Evolutionary conservation across 2,888 invertebrate species (phyloP).

Genomic region (Catocala sponsa): DNA sequence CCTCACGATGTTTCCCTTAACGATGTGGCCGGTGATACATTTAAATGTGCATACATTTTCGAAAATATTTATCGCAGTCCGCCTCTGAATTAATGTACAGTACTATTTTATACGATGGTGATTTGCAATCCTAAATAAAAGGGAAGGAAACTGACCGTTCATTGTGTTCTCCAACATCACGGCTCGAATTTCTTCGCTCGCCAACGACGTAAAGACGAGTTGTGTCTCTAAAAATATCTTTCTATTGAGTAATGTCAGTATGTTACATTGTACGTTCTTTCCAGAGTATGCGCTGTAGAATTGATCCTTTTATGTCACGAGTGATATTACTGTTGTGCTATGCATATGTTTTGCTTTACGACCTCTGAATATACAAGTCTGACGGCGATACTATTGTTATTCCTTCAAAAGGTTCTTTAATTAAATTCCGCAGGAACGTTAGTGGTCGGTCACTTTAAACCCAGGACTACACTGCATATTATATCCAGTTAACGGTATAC

Average conservation of each 20-base stretch:
- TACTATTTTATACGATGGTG: conserved; percentile 1
- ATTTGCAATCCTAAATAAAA: conserved; percentile 13
- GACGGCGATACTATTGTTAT: background rate
- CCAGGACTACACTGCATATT: conserved; percentile 6
- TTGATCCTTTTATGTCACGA: conserved; percentile 7
- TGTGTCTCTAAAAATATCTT: conserved; percentile 34
- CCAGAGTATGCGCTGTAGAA: conserved; percentile 4
- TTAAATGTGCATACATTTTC: conserved; percentile 25
- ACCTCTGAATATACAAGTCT: background rate
- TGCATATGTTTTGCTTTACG: conserved; percentile 4
- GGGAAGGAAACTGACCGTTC: conserved; percentile 13
- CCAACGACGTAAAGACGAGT: conserved; percentile 17
- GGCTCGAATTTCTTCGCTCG: conserved; percentile 9
- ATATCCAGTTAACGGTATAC: conserved; percentile 7
- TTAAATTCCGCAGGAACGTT: conserved; percentile 2
- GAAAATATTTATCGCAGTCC: conserved; percentile 21
- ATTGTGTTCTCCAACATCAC: conserved; percentile 16
- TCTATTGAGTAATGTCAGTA: conserved; percentile 17
- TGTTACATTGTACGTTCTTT: conserved; percentile 9
- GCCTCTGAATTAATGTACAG: conserved; percentile 13
- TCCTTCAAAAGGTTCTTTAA: conserved; percentile 2
- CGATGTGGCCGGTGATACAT: conserved; percentile 17
- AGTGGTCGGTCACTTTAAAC: conserved; percentile 13
- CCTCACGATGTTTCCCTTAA: conserved; percentile 21
- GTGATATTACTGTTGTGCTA: conserved; percentile 1